Evolutionary conservation across 2,797 vertebrate species (phyloP), one percentile per base, ranked within the genome.

Genomic region (Odontamblyopus rebecca): DNA sequence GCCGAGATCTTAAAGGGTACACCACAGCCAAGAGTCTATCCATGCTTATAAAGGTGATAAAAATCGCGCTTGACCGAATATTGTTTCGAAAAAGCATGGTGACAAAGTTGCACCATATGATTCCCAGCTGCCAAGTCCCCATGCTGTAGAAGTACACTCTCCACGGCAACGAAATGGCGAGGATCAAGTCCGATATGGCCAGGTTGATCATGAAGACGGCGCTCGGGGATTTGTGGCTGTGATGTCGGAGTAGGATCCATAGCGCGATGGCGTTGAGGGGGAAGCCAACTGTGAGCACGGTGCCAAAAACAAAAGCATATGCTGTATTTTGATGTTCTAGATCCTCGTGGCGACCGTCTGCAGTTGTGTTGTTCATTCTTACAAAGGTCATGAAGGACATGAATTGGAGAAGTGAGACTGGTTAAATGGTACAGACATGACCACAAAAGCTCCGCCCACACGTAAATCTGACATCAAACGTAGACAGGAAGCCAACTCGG

Each of bases 41-140:
- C 61, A 91, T n/a, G 16, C 89, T 82, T 75, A 93, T 91, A 67
- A 89, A 84, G 72, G 92, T 92, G 79, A 94, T 92, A 79, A 93
- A 92, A 71, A 90, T 67, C n/a, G 77, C 18, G 26, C 90, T 91
- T 64, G 87, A 85, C 35, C 88, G 85, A 53, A 94, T 73, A 73
- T 93, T 93, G 79, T 82, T 80, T 26, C 69, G 77, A 54, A 93
- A 91, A 4, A 92, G 56, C 78, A 88, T 85, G 0, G 75, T 85
- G 64, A 73, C 15, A 1, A 9, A 72, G 57, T 73, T 11, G 48
- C 93, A 93, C 0, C 6, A 38, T 5, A 18, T 18, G 0, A 0
- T 0, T 2, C 53, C 26, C 4, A 89, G 35, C 0, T 75, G 50
- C 89, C 90, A 91, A 1, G 0, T 16, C 0, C 69, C 71, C 0